Percentiles rank a stretch among this genome's conserved stretches.
Evolutionary conservation across 2,888 invertebrate genomes (phyloP).

Genomic region (Xylota segnis): DNA sequence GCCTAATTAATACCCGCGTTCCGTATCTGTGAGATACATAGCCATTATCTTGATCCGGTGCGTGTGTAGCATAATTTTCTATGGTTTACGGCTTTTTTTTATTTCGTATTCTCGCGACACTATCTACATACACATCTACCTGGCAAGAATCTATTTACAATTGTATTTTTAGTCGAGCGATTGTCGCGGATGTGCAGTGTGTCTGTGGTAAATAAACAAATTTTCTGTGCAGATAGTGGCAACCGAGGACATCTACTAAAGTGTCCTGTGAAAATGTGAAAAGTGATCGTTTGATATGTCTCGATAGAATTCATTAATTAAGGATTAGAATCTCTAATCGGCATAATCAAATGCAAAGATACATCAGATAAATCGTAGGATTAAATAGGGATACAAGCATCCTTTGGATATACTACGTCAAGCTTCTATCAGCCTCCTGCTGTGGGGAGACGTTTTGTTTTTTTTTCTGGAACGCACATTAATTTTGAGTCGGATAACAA

Average conservation of each 20-base stretch:
- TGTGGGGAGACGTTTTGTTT: constrained; percentile 25
- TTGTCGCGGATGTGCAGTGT: not conserved
- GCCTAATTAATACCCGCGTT: not conserved
- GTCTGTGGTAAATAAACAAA: not conserved
- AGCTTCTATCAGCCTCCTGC: constrained; percentile 1
- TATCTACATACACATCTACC: not conserved
- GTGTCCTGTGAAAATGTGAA: constrained; percentile 10
- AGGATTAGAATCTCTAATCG: constrained; percentile 10
- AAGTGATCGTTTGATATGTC: not conserved
- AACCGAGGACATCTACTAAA: constrained; percentile 6
- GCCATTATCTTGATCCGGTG: constrained; percentile 24
- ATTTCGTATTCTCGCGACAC: constrained; percentile 6
- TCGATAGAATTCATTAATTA: not conserved
- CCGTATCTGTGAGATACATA: constrained; percentile 16
- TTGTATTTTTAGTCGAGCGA: not conserved
- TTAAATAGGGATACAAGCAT: constrained; percentile 48
- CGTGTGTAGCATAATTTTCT: not conserved
- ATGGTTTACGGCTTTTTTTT: not conserved
- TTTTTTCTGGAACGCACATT: not conserved
- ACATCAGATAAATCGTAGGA: constrained; percentile 13
- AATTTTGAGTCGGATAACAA: constrained; percentile 31
- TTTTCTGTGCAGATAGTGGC: not conserved
- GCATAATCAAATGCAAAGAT: constrained; percentile 14
- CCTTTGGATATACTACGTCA: constrained; percentile 18
- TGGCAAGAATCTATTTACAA: constrained; percentile 6